Evolutionary conservation across 2,797 vertebrate species (phyloP).

Genomic region (Pelochelys cantorii): DNA sequence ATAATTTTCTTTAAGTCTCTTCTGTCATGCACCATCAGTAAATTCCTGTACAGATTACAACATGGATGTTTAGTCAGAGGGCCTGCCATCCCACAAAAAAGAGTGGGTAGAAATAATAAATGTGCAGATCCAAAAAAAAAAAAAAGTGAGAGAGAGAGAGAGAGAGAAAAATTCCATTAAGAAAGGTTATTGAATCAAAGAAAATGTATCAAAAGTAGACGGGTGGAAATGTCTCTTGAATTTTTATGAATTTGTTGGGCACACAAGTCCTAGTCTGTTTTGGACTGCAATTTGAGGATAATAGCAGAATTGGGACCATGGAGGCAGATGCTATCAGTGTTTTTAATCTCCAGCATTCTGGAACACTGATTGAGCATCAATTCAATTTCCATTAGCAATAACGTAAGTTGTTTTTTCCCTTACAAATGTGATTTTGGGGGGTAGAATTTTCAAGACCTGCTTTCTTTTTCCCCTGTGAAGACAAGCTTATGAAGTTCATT

Average conservation of each 20-base stretch:
- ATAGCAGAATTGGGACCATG: constrained; percentile 58
- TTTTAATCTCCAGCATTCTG: constrained; percentile 52
- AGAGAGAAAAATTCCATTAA: constrained; percentile 77
- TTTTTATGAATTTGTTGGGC: constrained; percentile 63
- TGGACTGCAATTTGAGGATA: constrained; percentile 65
- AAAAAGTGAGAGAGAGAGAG: constrained; percentile 60
- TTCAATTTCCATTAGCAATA: constrained; percentile 64
- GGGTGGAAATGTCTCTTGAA: constrained; percentile 66
- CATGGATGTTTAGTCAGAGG: constrained; percentile 73
- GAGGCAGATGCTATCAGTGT: constrained; percentile 44
- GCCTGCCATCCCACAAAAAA: constrained; percentile 46
- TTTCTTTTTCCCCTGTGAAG: constrained; percentile 48
- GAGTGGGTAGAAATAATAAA: constrained; percentile 65
- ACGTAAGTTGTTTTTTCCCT: constrained; percentile 57
- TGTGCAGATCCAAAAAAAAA: constrained; percentile 27
- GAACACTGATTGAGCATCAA: constrained; percentile 40
- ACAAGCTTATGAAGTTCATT: constrained; percentile 66
- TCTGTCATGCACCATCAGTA: constrained; percentile 74
- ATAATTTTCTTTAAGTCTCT: constrained; percentile 80
- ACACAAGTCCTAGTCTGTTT: constrained; percentile 58
- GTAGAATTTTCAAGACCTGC: constrained; percentile 38
- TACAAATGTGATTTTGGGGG: not conserved
- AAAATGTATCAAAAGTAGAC: constrained; percentile 76
- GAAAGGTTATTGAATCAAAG: constrained; percentile 80
- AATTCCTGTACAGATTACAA: constrained; percentile 75